Base-by-base conservation (phyloP, 2,888 invertebrate species). In the Brenthis hecate region DNA sequence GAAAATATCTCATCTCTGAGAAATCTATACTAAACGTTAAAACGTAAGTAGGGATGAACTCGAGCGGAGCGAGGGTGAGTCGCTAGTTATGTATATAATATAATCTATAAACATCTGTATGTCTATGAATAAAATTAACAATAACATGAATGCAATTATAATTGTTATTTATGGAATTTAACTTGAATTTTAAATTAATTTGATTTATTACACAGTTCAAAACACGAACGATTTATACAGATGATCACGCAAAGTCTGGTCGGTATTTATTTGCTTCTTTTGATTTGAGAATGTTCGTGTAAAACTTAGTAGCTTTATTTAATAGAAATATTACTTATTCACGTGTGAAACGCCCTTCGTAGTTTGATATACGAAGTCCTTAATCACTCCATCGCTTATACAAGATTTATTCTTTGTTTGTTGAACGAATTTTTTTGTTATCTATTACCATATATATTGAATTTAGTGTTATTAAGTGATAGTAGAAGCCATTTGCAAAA, bases 321-420 rank as follows among this genome's bases (percentile, higher is more conserved):
- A 70, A 68, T 68, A 68, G 70, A 62, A 66, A 63, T 60, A 70
- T 56, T 58, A 77, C 77, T 74, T 76, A 80, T 82, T 86, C 79
- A 86, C 86, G 84, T 87, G 87, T 83, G 84, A 82, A 80, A 81
- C 78, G 75, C 79, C 76, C 78, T 82, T 83, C 66, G 80, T 81
- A 82, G 75, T 81, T 85, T 89, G 87, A 91, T 89, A 86, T 88
- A 89, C 82, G 80, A 81, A 75, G 82, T 85, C 87, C 85, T 88
- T 90, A 91, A 91, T 91, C 90, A 87, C 84, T 79, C 81, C 78
- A 83, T 87, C 85, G 85, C 87, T 86, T 82, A 84, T 86, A 77
- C 76, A 80, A 87, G 88, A 90, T 89, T 89, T 89, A 89, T 91
- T 83, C 77, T 81, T 82, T 88, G 91, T 89, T 88, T 89, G 89